These are phyloP conservation scores for Cerceris rybyensis DNA, from an alignment of 2,888 invertebrate genomes.

Conservation along the genomic window DNA sequence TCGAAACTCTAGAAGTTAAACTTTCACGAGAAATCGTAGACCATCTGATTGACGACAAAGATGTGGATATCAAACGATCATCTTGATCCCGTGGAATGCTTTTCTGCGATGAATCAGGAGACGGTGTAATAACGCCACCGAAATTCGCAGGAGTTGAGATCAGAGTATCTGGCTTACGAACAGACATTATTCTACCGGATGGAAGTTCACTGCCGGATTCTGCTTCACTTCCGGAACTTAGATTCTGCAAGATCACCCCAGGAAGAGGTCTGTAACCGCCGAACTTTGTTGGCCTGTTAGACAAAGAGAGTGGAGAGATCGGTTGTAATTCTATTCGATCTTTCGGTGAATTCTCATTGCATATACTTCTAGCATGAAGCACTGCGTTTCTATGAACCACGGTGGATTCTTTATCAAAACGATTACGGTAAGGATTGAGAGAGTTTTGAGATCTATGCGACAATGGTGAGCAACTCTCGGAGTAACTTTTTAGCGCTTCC, in stretches of 20 bases:
- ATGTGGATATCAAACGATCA: background rate
- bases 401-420: background rate
- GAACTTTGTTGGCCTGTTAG: slow-evolving; percentile 36
- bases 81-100: too few relatives aligned
- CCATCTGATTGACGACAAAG: background rate
- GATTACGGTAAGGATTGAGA: background rate
- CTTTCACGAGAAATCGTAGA: background rate
- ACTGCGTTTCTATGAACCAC: slow-evolving; percentile 1
- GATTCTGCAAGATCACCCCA: slow-evolving; percentile 60
- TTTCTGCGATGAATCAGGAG: too few relatives aligned
- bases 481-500: background rate
- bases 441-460: background rate
- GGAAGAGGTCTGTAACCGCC: slow-evolving; percentile 50
- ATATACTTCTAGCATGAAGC: background rate
- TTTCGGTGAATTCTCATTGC: slow-evolving; percentile 1
- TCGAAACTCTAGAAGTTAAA: background rate
- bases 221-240: slow-evolving; percentile 67
- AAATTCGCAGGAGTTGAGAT: background rate
- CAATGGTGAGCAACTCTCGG: background rate
- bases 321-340: slow-evolving; percentile 18
- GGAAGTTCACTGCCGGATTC: slow-evolving; percentile 36
- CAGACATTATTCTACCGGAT: background rate
- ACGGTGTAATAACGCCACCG: background rate
- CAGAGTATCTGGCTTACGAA: background rate
- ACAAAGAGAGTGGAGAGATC: slow-evolving; percentile 19